Evolutionary conservation across 2,888 invertebrate species (phyloP), one percentile per base, ranked within the genome.

Genomic region (Heliconius hortense): DNA sequence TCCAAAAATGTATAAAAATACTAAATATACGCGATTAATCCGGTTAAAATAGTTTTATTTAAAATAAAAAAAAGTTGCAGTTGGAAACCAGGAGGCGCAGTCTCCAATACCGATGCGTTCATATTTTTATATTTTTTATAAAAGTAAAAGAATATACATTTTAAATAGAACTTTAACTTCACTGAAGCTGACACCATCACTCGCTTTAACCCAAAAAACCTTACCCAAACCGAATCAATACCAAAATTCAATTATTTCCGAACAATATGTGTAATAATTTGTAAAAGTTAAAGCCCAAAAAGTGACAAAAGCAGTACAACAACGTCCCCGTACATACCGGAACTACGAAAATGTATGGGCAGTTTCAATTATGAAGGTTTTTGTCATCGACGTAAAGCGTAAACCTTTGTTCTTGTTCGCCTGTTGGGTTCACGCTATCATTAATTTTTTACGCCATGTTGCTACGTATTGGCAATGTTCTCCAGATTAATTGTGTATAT

Each of bases 311-410:
- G 48, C 74, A 62, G 72, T 31, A 56, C 53, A 43, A 75, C 66
- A 75, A 62, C 67, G n/a, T 67, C 67, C 48, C 67, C 31, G 67
- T 24, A 13, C 15, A 24, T 3, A 15, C 66, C 67, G 48, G 66
- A 75, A 75, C 75, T 75, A 39, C 31, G 63, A 63, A 24, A 39
- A 66, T 39, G 66, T 39, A 67, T 64, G 75, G 72, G 35, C 75
- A 75, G 72, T 75, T 75, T 75, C 75, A 75, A 75, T 75, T 75
- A 75, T 60, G 60, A 24, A 67, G 31, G 60, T 75, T 75, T 75
- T 75, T 75, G 75, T 75, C 72, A 75, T 60, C 75, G 71, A n/a
- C 28, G 53, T 56, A 56, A 56, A 69, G 31, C 66, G 66, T 26
- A 26, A 13, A 26, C 48, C 56, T 56, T 69, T 69, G 56, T 69